Conservation (phyloP, 2,113 vertebrate species). For the Cnemophilus loriae region DNA sequence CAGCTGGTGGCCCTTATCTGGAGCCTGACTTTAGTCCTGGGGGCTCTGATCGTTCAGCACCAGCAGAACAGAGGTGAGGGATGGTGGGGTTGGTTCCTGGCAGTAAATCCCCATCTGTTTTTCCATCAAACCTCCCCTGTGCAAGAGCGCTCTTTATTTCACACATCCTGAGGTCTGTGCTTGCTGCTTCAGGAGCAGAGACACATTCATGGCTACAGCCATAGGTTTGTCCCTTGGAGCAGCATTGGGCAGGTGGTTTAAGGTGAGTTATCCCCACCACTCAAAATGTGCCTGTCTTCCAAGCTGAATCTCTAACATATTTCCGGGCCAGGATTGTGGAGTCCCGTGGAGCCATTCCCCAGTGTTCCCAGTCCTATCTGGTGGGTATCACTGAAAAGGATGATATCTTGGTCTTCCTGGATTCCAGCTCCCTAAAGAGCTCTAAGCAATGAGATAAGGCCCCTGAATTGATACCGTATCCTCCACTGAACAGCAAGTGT, state of each 20-base stretch:
- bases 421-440: neutral
- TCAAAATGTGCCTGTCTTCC: neutral
- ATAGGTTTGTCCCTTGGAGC: fast-evolving
- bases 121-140: neutral
- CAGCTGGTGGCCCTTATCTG: neutral
- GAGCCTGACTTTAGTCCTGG: neutral
- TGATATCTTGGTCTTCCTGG: neutral
- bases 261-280: neutral
- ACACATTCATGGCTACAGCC: fast-evolving
- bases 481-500: neutral
- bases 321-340: neutral
- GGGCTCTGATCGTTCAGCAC: neutral
- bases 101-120: neutral
- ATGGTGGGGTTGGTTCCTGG: neutral
- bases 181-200: neutral
- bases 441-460: neutral
- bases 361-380: neutral
- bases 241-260: neutral
- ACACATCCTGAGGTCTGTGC: neutral
- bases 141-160: neutral
- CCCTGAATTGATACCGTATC: fast-evolving
- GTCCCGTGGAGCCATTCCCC: neutral
- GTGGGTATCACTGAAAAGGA: neutral
- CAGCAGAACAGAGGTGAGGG: neutral
- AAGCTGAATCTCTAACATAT: neutral